Evolutionary conservation across 2,888 invertebrate species (phyloP), one percentile per base, ranked within the genome.

Genomic region (Electrophaes corylata): DNA sequence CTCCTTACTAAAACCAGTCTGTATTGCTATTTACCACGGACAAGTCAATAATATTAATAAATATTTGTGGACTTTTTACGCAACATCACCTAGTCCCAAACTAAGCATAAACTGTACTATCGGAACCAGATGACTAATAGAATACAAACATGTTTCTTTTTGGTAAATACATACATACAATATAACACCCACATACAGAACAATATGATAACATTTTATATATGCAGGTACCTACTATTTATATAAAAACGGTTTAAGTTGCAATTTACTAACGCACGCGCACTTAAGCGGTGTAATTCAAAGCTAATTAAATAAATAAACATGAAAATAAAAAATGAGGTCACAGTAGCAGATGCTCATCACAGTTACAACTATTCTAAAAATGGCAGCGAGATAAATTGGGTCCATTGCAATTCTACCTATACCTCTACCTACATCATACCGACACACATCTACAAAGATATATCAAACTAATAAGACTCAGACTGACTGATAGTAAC

Each of bases 381-480:
- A 60, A 48, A 62, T 55, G 64, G 66, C 29, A 43, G 31, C 10
- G 41, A 46, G 43, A 37, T 65, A 61, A 65, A 52, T 60, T 49
- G 59, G 65, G 60, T 62, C 14, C 57, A 48, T 61, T 45, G 52
- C 49, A 14, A 35, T 35, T 35, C n/a, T 35, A 35, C 14, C n/a
- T n/a, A n/a, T n/a, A n/a, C n/a, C n/a, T 31, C 1, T 31, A 31
- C 4, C 4, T 48, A 26, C 11, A 35, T 19, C 14, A 18, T 16
- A 6, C 14, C 37, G 18, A 18, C 39, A 10, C 10, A 29, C 10
- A 3, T 29, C 8, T 29, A 29, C 10, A 10, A 12, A 33, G 12
- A 4, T 33, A 12, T 3, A n/a, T 29, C 8, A 26, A 20, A 20
- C 5, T n/a, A n/a, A n/a, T n/a, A n/a, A n/a, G n/a, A n/a, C n/a